Percentiles rank a stretch among this genome's conserved stretches.
phyloP scores from a whole-genome alignment of 2,113 vertebrate species.

The Nannobrachium achirus region DNA sequence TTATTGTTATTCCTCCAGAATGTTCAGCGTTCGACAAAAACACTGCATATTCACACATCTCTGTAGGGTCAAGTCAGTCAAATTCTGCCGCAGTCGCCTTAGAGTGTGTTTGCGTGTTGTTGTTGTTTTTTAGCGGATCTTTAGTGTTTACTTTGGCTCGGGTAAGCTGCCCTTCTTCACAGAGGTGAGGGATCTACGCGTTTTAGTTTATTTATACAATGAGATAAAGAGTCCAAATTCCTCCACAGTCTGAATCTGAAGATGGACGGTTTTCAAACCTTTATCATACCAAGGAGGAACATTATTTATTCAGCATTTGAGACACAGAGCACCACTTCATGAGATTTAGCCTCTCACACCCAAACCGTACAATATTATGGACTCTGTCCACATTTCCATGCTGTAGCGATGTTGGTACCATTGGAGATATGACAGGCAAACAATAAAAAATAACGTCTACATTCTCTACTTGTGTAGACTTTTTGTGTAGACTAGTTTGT shows the following conservation, averaged over 20 bases:
- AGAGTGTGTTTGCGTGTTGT: conserved; percentile 20
- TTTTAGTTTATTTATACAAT: conserved; percentile 30
- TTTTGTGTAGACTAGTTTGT: too few species aligned
- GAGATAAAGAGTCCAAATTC: background rate
- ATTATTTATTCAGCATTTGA: too few species aligned
- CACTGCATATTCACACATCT: conserved; percentile 19
- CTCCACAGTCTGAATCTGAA: conserved; percentile 33
- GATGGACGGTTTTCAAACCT: too few species aligned
- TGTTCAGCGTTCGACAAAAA: conserved; percentile 6
- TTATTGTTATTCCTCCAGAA: conserved; percentile 11
- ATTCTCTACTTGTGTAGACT: too few species aligned
- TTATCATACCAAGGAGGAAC: too few species aligned
- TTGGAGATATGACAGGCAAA: too few species aligned
- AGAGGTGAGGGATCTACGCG: conserved; percentile 61
- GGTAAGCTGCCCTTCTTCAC: conserved; percentile 50
- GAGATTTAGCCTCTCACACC: too few species aligned
- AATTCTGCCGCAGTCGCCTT: conserved; percentile 22
- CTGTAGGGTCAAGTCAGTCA: conserved; percentile 20
- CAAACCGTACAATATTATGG: too few species aligned
- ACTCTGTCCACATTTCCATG: too few species aligned
- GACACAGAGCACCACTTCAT: conserved; percentile 31
- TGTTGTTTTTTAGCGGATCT: background rate
- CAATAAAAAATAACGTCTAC: too few species aligned
- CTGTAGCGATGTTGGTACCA: too few species aligned
- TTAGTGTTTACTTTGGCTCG: conserved; percentile 43